Evolutionary conservation across 2,888 invertebrate species (phyloP).

Genomic region (Macrosiphum euphorbiae): DNA sequence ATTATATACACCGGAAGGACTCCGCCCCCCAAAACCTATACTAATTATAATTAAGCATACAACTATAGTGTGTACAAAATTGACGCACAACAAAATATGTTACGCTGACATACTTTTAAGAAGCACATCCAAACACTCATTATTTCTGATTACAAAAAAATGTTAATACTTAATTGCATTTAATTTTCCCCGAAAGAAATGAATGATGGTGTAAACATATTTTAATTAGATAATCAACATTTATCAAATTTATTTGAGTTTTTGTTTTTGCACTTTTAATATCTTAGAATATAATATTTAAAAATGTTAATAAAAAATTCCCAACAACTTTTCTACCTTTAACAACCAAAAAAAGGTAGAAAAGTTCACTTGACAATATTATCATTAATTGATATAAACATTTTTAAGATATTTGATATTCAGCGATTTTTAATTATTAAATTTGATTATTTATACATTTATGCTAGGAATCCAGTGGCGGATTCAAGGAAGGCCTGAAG

Average conservation of each 20-base stretch:
- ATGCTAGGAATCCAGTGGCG: too few species aligned
- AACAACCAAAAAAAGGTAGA: too few species aligned
- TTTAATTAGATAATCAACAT: neutral
- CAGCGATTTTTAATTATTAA: too few species aligned
- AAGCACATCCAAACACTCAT: neutral
- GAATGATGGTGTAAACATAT: neutral
- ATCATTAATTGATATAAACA: too few species aligned
- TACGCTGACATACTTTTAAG: conserved; percentile 35
- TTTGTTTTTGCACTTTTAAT: neutral
- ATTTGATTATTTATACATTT: too few species aligned
- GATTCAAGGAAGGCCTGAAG: too few species aligned
- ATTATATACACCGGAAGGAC: neutral
- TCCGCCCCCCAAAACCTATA: neutral
- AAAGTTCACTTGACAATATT: too few species aligned
- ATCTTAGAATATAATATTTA: neutral
- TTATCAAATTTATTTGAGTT: neutral
- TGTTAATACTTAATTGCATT: neutral
- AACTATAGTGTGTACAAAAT: neutral
- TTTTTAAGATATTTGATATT: too few species aligned
- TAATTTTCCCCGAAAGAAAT: neutral
- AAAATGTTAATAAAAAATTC: neutral
- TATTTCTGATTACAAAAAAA: neutral
- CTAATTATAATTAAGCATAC: conserved; percentile 9
- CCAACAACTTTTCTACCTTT: too few species aligned
- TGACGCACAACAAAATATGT: neutral